Evolutionary conservation across 2,113 vertebrate species (phyloP).

Genomic region (Desmodus rotundus): DNA sequence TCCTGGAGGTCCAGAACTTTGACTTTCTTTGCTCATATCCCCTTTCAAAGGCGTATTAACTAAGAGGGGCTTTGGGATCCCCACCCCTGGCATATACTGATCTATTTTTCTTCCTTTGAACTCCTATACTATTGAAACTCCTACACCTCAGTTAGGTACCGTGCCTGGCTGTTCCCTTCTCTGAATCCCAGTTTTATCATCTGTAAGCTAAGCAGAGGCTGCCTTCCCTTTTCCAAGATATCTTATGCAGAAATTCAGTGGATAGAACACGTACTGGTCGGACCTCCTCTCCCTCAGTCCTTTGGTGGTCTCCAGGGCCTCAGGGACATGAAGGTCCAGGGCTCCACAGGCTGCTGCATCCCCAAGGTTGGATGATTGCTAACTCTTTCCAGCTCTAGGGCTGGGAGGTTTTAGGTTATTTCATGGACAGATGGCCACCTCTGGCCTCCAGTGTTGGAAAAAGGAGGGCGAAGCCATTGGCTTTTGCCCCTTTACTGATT

Average conservation of each 20-base stretch:
- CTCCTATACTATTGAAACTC: not conserved
- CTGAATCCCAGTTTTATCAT: not conserved
- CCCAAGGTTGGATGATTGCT: not conserved
- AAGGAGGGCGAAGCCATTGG: not conserved
- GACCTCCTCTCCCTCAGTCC: accelerated
- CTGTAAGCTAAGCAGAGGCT: not conserved
- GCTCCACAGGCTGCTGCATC: not conserved
- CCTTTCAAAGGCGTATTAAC: not conserved
- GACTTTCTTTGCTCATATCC: not conserved
- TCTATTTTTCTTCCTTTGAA: not conserved
- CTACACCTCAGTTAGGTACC: not conserved
- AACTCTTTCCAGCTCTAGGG: not conserved
- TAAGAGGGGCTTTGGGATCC: not conserved
- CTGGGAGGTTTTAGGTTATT: not conserved
- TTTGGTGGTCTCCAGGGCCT: not conserved
- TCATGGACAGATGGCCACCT: not conserved
- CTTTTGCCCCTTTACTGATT: not conserved
- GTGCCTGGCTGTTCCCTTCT: not conserved
- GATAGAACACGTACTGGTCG: accelerated
- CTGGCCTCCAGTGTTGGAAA: not conserved
- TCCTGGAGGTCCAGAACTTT: not conserved
- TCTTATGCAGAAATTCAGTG: not conserved
- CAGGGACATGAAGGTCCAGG: not conserved
- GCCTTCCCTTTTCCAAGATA: not conserved
- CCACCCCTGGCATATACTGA: too few relatives aligned